phyloP scores from a whole-genome alignment of 2,888 invertebrate genomes.

The Diogma glabrata region DNA sequence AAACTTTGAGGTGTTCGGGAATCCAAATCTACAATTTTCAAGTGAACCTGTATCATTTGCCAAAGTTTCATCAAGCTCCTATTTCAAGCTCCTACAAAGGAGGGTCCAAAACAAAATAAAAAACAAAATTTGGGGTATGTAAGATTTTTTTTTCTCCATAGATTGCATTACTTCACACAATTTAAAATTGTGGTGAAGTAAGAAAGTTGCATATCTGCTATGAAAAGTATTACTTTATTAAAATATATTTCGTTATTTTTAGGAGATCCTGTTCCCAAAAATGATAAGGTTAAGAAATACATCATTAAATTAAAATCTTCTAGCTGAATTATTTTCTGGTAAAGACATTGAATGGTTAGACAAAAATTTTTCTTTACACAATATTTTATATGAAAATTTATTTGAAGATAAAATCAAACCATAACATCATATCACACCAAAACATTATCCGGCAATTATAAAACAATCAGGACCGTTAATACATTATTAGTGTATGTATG shows the following conservation, averaged over 20 bases:
- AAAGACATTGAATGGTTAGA: background rate
- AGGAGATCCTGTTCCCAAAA: background rate
- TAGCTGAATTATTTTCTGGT: background rate
- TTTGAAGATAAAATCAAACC: background rate
- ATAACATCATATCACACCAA: background rate
- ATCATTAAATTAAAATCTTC: background rate
- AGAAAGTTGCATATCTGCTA: too few species aligned
- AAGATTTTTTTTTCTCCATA: too few species aligned
- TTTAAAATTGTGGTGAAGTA: too few species aligned
- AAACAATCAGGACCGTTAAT: background rate
- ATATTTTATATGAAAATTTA: background rate
- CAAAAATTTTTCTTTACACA: background rate
- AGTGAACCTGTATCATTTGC: too few species aligned
- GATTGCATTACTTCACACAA: too few species aligned
- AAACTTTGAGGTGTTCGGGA: too few species aligned
- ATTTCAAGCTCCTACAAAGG: too few species aligned
- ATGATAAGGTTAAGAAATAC: background rate
- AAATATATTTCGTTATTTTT: background rate
- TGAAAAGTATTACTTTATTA: background rate
- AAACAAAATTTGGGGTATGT: too few species aligned
- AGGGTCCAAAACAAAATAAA: too few species aligned
- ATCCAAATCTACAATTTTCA: too few species aligned
- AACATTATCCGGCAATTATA: background rate
- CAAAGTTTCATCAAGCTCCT: too few species aligned
- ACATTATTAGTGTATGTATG: background rate